phyloP scores from a whole-genome alignment of 2,888 invertebrate species.

The Drosophila prolongata region DNA sequence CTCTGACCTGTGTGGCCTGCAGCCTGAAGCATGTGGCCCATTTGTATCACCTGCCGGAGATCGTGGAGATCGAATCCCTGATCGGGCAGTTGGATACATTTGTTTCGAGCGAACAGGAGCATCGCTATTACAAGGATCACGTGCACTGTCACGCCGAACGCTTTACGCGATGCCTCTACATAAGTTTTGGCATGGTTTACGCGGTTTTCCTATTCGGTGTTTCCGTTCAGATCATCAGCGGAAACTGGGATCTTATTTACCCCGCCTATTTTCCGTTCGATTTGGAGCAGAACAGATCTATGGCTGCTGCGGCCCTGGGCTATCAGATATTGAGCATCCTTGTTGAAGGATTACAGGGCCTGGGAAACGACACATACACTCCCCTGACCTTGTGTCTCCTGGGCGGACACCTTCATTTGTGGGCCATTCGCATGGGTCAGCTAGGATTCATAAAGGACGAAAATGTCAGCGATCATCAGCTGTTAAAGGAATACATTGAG shows the following conservation, averaged over 20 bases:
- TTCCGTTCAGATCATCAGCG: slow-evolving; percentile 15
- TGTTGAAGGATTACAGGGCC: slow-evolving; percentile 29
- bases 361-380: slow-evolving; percentile 51
- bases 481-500: slow-evolving; percentile 41
- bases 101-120: slow-evolving; percentile 38
- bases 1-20: slow-evolving; percentile 44
- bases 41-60: slow-evolving; percentile 38
- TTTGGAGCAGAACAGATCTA: slow-evolving; percentile 7
- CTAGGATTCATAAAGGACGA: slow-evolving; percentile 37
- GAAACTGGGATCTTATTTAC: slow-evolving; percentile 41
- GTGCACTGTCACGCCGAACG: slow-evolving; percentile 28
- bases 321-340: slow-evolving; percentile 45
- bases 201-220: slow-evolving; percentile 4
- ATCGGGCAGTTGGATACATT: slow-evolving; percentile 46
- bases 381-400: slow-evolving; percentile 58
- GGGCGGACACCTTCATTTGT: slow-evolving; percentile 57
- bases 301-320: slow-evolving; percentile 23
- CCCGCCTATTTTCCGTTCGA: slow-evolving; percentile 64
- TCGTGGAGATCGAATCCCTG: slow-evolving; percentile 48
- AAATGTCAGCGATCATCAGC: not conserved
- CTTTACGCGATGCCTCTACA: slow-evolving; percentile 51
- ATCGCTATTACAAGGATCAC: slow-evolving; percentile 38
- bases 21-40: slow-evolving; percentile 56
- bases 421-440: slow-evolving; percentile 51
- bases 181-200: slow-evolving; percentile 41